Percentiles rank a stretch among this genome's conserved stretches.
These are phyloP conservation scores for Tenthredo scrophulariae DNA, from an alignment of 2,888 invertebrate genomes.

Conservation along the genomic window DNA sequence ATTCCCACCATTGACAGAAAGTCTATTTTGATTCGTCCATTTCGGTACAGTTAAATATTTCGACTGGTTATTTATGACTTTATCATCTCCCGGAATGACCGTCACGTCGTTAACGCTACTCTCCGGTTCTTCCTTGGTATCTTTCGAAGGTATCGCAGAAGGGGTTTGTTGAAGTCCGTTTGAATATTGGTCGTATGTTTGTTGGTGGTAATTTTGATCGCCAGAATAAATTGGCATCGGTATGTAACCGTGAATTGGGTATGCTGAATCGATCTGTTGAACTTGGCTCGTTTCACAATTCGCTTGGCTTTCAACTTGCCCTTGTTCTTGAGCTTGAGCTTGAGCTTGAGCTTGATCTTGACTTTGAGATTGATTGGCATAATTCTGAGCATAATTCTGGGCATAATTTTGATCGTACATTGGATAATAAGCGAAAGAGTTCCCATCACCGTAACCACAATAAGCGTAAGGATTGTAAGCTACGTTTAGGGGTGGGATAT, in stretches of 20 bases:
- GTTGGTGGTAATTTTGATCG: neutral
- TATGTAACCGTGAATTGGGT: constrained; percentile 32
- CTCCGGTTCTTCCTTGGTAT: neutral
- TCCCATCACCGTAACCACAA: constrained; percentile 60
- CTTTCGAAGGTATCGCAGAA: neutral
- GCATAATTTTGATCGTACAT: constrained; percentile 60
- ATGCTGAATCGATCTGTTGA: neutral
- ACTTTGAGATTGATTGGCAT: neutral
- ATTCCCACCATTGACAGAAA: constrained; percentile 33
- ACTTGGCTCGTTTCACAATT: constrained; percentile 9
- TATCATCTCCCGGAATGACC: neutral
- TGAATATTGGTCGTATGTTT: neutral
- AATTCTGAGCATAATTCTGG: constrained; percentile 21
- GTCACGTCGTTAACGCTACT: neutral
- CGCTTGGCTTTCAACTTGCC: neutral
- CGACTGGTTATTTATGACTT: neutral
- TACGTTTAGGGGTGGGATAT: constrained; percentile 50
- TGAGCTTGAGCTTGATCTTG: neutral
- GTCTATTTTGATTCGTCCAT: constrained; percentile 31
- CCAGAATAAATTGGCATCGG: constrained; percentile 30
- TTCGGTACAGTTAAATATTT: constrained; percentile 47
- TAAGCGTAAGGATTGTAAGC: constrained; percentile 59
- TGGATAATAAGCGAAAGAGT: constrained; percentile 63
- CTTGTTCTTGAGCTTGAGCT: neutral
- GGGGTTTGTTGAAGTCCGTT: neutral